Evolutionary conservation across 2,113 vertebrate genomes (phyloP).

Genomic region (Argyrosomus japonicus): DNA sequence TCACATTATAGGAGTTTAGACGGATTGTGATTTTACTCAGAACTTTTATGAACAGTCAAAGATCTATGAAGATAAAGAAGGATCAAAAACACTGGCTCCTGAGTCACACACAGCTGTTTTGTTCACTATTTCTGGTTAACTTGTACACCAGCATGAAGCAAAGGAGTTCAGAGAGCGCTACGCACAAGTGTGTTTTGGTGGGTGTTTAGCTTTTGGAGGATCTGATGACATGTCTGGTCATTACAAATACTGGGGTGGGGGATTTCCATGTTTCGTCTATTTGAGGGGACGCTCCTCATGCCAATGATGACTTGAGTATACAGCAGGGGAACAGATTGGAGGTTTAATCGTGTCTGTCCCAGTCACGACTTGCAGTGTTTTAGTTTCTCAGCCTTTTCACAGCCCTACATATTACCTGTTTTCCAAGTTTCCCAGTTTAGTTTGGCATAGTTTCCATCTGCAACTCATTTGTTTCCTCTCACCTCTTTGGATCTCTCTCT

Average conservation of each 20-base stretch:
- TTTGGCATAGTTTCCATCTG: not conserved
- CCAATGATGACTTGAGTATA: no score
- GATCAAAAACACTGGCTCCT: no score
- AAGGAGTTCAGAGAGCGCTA: not conserved
- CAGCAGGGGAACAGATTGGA: no score
- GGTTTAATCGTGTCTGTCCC: no score
- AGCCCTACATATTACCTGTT: not conserved
- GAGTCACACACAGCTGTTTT: not conserved
- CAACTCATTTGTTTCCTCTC: not conserved
- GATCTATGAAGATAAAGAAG: no score
- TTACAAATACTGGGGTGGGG: not conserved
- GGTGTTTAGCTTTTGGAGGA: not conserved
- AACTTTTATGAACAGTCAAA: no score
- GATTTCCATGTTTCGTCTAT: no score
- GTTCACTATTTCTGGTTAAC: not conserved
- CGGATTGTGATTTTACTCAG: no score
- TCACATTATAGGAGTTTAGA: no score
- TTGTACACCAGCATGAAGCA: not conserved
- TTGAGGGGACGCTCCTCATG: no score
- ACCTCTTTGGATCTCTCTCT: not conserved
- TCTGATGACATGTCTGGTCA: not conserved
- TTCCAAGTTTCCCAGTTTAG: not conserved
- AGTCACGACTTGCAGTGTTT: no score
- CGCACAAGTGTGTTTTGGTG: not conserved
- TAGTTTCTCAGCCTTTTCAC: no score